phyloP scores from a whole-genome alignment of 1,140 invertebrate genomes.

The Paralvinella palmiformis region DNA sequence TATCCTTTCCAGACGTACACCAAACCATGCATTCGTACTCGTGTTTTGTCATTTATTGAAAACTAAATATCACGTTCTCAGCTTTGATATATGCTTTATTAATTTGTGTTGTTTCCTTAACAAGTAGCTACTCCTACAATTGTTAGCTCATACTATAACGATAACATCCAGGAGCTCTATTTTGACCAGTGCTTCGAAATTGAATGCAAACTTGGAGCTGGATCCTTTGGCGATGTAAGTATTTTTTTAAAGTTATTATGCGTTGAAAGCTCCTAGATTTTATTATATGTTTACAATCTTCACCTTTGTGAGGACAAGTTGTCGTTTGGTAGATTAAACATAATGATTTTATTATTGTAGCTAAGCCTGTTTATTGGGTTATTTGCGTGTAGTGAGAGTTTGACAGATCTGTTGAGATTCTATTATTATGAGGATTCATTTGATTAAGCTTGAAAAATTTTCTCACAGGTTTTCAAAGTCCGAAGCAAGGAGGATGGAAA shows the following conservation, averaged over 20 bases:
- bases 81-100: slow-evolving; percentile 17
- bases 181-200: slow-evolving; percentile 64
- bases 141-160: slow-evolving; percentile 42
- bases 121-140: not conserved
- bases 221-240: slow-evolving; percentile 67
- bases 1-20: slow-evolving; percentile 39
- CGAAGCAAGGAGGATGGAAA: slow-evolving; percentile 60
- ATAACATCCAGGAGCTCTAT: slow-evolving; percentile 44
- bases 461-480: slow-evolving; percentile 59
- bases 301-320: too few species aligned
- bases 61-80: slow-evolving; percentile 11
- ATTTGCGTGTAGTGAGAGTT: too few species aligned
- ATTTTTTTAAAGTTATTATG: slow-evolving; percentile 6
- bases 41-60: not conserved
- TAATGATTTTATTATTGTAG: too few species aligned
- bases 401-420: too few species aligned
- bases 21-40: not conserved
- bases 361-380: too few species aligned
- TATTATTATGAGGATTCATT: too few species aligned
- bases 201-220: slow-evolving; percentile 60
- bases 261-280: not conserved
- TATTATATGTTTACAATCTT: not conserved
- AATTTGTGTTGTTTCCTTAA: not conserved
- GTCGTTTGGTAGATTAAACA: too few species aligned
- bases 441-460: too few species aligned